phyloP scores from a whole-genome alignment of 2,888 invertebrate species.

The Chelonus formosanus region DNA sequence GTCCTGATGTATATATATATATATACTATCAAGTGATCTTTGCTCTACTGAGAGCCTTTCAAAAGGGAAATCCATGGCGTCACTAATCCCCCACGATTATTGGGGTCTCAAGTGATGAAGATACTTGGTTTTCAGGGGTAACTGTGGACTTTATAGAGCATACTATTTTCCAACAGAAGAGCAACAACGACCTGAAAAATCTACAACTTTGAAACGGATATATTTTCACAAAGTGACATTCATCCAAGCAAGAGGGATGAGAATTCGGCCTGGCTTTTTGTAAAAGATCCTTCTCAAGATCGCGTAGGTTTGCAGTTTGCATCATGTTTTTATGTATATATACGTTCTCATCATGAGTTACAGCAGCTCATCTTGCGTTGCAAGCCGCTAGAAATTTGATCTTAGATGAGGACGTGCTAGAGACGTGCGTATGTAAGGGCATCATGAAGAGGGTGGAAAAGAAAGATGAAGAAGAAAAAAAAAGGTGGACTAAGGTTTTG shows the following conservation, averaged over 20 bases:
- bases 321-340: conserved; percentile 35
- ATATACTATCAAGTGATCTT: background rate
- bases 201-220: conserved; percentile 59
- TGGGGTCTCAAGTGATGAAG: background rate
- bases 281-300: conserved; percentile 57
- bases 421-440: conserved; percentile 32
- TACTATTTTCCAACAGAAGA: background rate
- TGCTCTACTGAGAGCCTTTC: no score
- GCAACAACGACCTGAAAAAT: conserved; percentile 33
- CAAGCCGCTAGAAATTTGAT: conserved; percentile 60
- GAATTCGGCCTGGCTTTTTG: conserved; percentile 53
- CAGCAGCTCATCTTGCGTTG: conserved; percentile 42
- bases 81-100: conserved; percentile 9
- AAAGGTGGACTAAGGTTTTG: conserved; percentile 35
- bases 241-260: conserved; percentile 39
- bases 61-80: background rate
- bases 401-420: conserved; percentile 43
- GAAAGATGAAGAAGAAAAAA: conserved; percentile 32
- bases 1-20: background rate
- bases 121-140: background rate
- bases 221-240: conserved; percentile 59
- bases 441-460: conserved; percentile 41
- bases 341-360: background rate
- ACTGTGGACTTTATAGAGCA: background rate
- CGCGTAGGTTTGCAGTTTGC: conserved; percentile 46